Conservation (phyloP, 2,113 vertebrate genomes). For the Nematolebias whitei region DNA sequence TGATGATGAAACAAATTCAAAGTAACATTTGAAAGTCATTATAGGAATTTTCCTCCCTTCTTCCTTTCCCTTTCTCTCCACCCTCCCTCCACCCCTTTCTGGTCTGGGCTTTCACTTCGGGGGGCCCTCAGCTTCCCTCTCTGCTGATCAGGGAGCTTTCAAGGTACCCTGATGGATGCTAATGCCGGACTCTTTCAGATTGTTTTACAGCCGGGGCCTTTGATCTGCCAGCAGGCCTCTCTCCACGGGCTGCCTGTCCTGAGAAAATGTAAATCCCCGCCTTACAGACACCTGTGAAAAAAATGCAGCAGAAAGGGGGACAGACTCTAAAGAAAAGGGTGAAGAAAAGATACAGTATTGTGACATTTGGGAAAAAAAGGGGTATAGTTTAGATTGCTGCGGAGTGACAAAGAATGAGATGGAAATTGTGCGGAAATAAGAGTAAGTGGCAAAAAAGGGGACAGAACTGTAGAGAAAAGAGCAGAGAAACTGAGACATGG, state of each 20-base stretch:
- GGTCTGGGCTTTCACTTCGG: constrained; percentile 86
- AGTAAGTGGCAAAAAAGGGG: constrained; percentile 55
- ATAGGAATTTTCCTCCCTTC: constrained; percentile 75
- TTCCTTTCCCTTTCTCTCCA: constrained; percentile 62
- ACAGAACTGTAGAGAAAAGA: constrained; percentile 47
- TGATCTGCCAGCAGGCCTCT: constrained; percentile 89
- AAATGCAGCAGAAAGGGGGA: constrained; percentile 68
- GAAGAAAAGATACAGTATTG: constrained; percentile 75
- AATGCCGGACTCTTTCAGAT: constrained; percentile 88
- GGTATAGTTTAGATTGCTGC: constrained; percentile 65
- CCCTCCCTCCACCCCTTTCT: constrained; percentile 77
- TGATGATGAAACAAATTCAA: constrained; percentile 24
- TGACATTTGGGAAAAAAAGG: constrained; percentile 61
- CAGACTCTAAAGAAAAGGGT: constrained; percentile 71
- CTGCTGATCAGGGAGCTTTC: constrained; percentile 85
- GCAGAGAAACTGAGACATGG: constrained; percentile 70
- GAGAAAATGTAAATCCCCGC: constrained; percentile 80
- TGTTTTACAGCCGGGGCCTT: constrained; percentile 85
- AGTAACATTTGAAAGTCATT: constrained; percentile 59
- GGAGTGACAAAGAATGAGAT: constrained; percentile 66
- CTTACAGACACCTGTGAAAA: constrained; percentile 82
- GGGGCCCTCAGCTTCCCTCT: constrained; percentile 85
- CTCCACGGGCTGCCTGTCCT: constrained; percentile 79
- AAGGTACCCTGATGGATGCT: constrained; percentile 91
- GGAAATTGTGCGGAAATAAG: constrained; percentile 73